These are phyloP conservation scores for Ciconia boyciana DNA, from an alignment of 2,113 vertebrate genomes.

Conservation along the genomic window DNA sequence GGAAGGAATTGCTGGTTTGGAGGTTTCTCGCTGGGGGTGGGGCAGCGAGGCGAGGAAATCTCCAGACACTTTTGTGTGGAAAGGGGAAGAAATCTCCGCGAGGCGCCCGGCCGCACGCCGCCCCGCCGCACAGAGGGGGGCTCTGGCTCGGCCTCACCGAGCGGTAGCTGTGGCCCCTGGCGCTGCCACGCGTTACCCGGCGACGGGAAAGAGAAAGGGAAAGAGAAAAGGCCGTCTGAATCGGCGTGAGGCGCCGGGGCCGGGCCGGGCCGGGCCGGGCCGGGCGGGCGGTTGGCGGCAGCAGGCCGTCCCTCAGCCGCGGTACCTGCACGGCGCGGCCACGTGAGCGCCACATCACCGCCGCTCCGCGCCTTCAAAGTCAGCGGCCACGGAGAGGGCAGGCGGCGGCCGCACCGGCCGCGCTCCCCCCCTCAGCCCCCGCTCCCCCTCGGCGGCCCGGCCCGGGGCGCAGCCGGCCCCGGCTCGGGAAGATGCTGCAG, in stretches of 20 bases:
- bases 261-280: not conserved
- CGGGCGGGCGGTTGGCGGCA: not conserved
- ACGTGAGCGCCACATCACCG: slow-evolving; percentile 75
- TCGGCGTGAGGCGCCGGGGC: not conserved
- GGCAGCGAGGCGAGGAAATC: not conserved
- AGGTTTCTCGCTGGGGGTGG: not conserved
- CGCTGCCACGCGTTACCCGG: not conserved
- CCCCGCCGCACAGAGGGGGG: not conserved
- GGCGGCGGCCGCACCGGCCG: not conserved
- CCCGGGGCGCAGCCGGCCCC: not conserved
- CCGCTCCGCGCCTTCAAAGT: not conserved
- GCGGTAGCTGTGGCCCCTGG: too few species aligned
- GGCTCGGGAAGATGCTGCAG: slow-evolving; percentile 85
- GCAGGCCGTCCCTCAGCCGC: not conserved
- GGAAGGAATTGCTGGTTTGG: not conserved
- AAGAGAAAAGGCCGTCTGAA: not conserved
- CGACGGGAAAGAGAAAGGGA: not conserved
- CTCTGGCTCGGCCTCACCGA: not conserved
- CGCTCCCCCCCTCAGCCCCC: not conserved
- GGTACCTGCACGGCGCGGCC: slow-evolving; percentile 71
- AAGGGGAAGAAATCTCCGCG: too few species aligned
- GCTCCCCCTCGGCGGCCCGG: not conserved
- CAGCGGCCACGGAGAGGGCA: not conserved
- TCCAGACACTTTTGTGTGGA: not conserved
- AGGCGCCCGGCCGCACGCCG: not conserved